Conservation (phyloP, 1,140 invertebrate species). For the Papilio xuthus region DNA sequence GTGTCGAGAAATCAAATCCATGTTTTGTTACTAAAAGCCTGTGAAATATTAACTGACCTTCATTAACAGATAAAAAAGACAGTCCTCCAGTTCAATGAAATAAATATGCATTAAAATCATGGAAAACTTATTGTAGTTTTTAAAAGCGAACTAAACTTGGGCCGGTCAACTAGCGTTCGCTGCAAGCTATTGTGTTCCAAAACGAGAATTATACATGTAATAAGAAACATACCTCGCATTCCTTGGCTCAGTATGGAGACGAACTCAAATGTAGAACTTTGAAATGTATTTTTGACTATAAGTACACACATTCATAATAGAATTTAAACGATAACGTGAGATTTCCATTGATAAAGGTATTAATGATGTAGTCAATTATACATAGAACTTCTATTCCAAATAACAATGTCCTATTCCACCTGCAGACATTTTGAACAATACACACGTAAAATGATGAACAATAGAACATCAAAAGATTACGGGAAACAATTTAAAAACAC, state of each 20-base stretch:
- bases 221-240: slow-evolving; percentile 54
- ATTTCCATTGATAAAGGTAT: not conserved
- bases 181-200: slow-evolving; percentile 60
- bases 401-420: not conserved
- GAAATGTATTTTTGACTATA: not conserved
- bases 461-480: not conserved
- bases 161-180: not conserved
- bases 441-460: not conserved
- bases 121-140: slow-evolving; percentile 18
- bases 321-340: too few relatives aligned
- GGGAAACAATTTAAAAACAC: slow-evolving; percentile 5
- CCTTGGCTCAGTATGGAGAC: slow-evolving; percentile 21
- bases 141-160: not conserved
- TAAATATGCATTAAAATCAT: not conserved
- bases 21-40: not conserved
- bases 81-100: not conserved
- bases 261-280: not conserved
- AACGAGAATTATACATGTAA: slow-evolving; percentile 54
- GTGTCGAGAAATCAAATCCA: not conserved
- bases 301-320: too few relatives aligned
- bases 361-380: not conserved
- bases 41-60: not conserved
- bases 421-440: not conserved
- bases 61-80: not conserved
- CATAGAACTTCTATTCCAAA: not conserved